phyloP scores from a whole-genome alignment of 2,113 vertebrate genomes.

The Pseudopipra pipra region DNA sequence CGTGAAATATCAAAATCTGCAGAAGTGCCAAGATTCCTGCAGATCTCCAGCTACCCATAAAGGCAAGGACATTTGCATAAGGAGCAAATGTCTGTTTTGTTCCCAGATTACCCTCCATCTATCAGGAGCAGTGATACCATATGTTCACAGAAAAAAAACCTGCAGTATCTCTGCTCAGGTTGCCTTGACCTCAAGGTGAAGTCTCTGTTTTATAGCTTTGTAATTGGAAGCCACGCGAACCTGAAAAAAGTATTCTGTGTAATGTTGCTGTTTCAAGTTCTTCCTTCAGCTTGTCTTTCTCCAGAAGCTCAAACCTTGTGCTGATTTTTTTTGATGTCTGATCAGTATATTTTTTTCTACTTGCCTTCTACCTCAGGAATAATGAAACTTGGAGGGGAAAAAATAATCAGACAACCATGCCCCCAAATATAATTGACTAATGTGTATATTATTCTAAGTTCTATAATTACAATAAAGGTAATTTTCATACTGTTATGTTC shows the following conservation, averaged over 20 bases:
- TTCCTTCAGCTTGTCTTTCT: not conserved
- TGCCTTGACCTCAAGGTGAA: conserved; percentile 48
- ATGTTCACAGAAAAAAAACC: conserved; percentile 54
- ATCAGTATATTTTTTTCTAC: not conserved
- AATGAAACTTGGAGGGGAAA: not conserved
- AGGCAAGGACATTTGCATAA: conserved; percentile 44
- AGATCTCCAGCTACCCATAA: conserved; percentile 49
- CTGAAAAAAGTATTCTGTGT: not conserved
- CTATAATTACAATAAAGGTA: not conserved
- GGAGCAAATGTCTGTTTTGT: conserved; percentile 65
- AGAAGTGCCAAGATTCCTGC: conserved; percentile 49
- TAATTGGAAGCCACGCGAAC: conserved; percentile 40
- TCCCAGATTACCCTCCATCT: conserved; percentile 53
- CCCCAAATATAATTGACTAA: not conserved
- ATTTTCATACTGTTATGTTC: not conserved
- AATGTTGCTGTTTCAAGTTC: not conserved
- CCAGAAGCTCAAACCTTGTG: not conserved
- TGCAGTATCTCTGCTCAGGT: conserved; percentile 49
- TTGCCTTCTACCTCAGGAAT: not conserved
- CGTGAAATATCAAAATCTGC: not conserved
- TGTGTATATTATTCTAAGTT: not conserved
- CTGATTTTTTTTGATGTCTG: not conserved
- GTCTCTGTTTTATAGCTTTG: conserved; percentile 34
- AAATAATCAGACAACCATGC: not conserved
- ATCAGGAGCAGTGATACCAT: conserved; percentile 54